Evolutionary conservation across 2,888 invertebrate genomes (phyloP).

Genomic region (Netelia melanura): DNA sequence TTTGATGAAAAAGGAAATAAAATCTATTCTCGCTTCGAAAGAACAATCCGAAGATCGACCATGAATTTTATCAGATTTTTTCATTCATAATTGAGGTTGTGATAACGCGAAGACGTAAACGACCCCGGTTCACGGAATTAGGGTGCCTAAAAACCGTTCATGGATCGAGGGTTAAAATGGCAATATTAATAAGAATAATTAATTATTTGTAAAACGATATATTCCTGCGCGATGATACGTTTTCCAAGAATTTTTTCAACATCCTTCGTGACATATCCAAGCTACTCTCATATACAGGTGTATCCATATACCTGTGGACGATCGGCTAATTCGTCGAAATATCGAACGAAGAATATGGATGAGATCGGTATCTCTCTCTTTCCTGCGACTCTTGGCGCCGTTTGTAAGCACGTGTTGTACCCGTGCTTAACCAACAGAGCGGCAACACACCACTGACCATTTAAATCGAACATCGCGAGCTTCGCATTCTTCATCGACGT

Average conservation of each 20-base stretch:
- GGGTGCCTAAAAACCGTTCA: too few relatives aligned
- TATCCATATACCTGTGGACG: neutral
- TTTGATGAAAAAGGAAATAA: too few relatives aligned
- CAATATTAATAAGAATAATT: neutral
- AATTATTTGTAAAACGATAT: neutral
- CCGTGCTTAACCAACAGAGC: constrained; percentile 24
- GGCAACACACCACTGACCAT: constrained; percentile 52
- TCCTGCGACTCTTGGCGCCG: constrained; percentile 1
- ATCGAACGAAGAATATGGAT: constrained; percentile 32
- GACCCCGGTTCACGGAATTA: too few relatives aligned
- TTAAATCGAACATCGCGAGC: constrained; percentile 63
- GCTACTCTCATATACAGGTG: neutral
- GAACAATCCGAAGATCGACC: too few relatives aligned
- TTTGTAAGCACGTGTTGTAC: constrained; percentile 27
- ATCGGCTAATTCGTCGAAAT: constrained; percentile 26
- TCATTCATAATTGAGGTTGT: too few relatives aligned
- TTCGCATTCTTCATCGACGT: constrained; percentile 68
- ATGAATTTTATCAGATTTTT: too few relatives aligned
- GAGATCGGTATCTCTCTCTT: constrained; percentile 39
- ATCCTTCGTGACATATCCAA: neutral
- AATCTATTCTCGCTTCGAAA: too few relatives aligned
- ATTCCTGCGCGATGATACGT: neutral
- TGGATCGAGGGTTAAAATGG: too few relatives aligned
- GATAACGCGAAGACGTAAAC: too few relatives aligned
- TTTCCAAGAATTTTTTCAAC: constrained; percentile 8